Evolutionary conservation across 64 coral and sea anemone genomes (phyloP).

Genomic region (Orbicella faveolata): DNA sequence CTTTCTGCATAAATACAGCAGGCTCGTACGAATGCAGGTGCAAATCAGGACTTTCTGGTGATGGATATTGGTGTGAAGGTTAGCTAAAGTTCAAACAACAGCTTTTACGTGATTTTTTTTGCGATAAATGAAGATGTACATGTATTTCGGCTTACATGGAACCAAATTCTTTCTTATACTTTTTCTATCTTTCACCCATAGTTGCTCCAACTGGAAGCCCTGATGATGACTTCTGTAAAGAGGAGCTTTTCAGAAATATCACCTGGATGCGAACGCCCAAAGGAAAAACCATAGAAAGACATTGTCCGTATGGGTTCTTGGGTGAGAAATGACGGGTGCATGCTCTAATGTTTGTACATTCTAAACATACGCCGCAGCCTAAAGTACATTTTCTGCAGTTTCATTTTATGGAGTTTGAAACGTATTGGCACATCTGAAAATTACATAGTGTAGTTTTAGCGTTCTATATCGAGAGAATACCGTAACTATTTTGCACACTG

Average conservation of each 20-base stretch:
- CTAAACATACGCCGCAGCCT: too few species aligned
- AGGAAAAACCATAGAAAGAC: slow-evolving; percentile 38
- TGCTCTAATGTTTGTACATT: too few species aligned
- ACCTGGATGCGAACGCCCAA: slow-evolving; percentile 58
- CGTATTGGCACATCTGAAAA: too few species aligned
- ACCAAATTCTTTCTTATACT: neutral
- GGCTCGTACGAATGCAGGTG: slow-evolving; percentile 62
- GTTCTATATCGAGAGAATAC: too few species aligned
- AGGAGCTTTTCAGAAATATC: slow-evolving; percentile 49
- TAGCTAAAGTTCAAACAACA: neutral
- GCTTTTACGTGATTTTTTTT: neutral
- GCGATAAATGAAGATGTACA: too few species aligned
- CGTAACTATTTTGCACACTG: too few species aligned
- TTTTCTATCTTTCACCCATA: neutral
- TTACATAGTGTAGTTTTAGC: too few species aligned
- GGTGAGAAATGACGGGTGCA: slow-evolving; percentile 18
- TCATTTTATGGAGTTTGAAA: too few species aligned
- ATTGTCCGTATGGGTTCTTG: slow-evolving; percentile 63
- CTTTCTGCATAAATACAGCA: slow-evolving; percentile 50
- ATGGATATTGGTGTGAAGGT: slow-evolving; percentile 61
- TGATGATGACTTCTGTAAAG: slow-evolving; percentile 48
- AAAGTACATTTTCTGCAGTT: too few species aligned
- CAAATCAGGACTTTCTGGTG: slow-evolving; percentile 53
- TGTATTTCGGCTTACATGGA: too few species aligned
- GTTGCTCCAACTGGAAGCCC: neutral